Base-by-base conservation (phyloP, 2,888 invertebrate species). In the Stenolophus ochropezus region DNA sequence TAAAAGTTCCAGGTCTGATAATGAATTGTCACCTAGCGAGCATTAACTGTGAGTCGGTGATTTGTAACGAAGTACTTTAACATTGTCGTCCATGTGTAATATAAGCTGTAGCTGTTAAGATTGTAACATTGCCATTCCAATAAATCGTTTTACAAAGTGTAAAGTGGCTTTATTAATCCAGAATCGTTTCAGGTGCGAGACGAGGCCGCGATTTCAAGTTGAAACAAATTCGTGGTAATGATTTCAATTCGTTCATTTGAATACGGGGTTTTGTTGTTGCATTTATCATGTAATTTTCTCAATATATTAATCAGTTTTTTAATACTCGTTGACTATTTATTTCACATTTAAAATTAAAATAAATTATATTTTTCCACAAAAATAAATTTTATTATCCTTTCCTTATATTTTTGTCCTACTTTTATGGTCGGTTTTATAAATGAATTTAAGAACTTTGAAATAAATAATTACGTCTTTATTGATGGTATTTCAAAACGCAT, bases 221-320 rank as follows among this genome's bases (percentile, higher is more conserved):
- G 65, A 81, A 81, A 49, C 81, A 81, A 75, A 75, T 81, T 27
- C 81, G 81, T 61, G 81, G 75, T 20, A 81, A 75, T 25, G 81
- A 81, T 49, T 81, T 81, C 51, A 81, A 61, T 75, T 81, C 81
- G 18, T 81, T 81, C 49, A 58, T 81, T 61, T 81, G 27, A 73
- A 47, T 25, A 27, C n/a, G n/a, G n/a, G n/a, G 65, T 65, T 27
- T 42, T 42, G 33, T 42, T 42, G 33, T 42, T 42, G 33, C 33
- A 42, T 42, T 42, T 42, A 42, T 42, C 11, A 65, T 16, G 75
- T 42, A 58, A n/a, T 76, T 76, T 73, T 80, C 18, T 11, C 33
- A 33, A 21, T 80, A 56, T 80, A 61, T 21, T 61, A 80, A 1
- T 42, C 33, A 42, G 33, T 42, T 42, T 69, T 78, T 69, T 65